These are phyloP conservation scores for Epinotia brunnichana DNA, from an alignment of 2,888 invertebrate genomes.

Conservation along the genomic window DNA sequence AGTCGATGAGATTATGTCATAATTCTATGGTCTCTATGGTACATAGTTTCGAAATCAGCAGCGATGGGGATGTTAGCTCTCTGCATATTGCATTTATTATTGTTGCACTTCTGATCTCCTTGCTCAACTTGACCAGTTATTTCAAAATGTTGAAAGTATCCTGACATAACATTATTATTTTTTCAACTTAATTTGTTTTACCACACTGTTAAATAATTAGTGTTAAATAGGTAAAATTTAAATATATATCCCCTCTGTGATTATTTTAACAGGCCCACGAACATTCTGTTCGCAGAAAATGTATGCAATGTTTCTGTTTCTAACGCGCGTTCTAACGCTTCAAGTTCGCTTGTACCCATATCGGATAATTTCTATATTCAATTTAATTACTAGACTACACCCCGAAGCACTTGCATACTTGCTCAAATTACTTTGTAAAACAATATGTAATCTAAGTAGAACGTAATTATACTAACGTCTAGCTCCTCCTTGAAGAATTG, in stretches of 20 bases:
- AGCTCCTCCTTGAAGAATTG: too few species aligned
- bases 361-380: slow-evolving; percentile 56
- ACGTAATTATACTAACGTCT: too few species aligned
- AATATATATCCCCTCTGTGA: too few species aligned
- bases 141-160: background rate
- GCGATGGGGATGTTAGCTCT: slow-evolving; percentile 55
- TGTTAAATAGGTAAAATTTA: too few species aligned
- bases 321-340: slow-evolving; percentile 53
- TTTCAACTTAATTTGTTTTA: background rate
- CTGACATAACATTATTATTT: background rate
- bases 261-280: background rate
- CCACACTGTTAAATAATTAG: too few species aligned
- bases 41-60: slow-evolving; percentile 56
- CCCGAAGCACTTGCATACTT: background rate
- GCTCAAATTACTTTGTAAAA: background rate
- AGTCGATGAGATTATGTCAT: slow-evolving; percentile 48
- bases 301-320: slow-evolving; percentile 39
- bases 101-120: background rate
- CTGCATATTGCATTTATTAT: slow-evolving; percentile 3
- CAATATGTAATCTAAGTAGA: too few species aligned
- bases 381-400: slow-evolving; percentile 54
- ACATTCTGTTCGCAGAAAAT: slow-evolving; percentile 4
- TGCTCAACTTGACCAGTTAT: background rate
- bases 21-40: background rate
- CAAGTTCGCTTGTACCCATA: slow-evolving; percentile 55